phyloP scores from a whole-genome alignment of 2,113 vertebrate genomes.

The Bombycilla garrulus region DNA sequence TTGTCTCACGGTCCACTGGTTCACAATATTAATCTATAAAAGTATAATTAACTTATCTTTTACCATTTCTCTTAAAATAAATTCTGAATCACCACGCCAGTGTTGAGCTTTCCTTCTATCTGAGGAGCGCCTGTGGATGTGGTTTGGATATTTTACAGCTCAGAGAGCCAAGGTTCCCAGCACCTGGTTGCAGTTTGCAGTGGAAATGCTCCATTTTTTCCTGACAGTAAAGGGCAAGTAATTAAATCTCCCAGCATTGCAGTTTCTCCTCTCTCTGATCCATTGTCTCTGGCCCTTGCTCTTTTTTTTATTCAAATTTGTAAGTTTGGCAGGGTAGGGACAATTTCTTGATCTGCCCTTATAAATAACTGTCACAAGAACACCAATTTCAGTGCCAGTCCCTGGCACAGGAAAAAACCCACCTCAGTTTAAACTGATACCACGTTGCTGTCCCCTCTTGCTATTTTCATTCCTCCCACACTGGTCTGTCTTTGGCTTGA shows the following conservation, averaged over 20 bases:
- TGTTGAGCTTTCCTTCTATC: not conserved
- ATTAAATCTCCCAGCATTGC: not conserved
- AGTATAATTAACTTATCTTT: not conserved
- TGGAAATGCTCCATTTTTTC: not conserved
- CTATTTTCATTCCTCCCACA: not conserved
- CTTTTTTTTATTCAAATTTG: not conserved
- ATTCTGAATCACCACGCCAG: not conserved
- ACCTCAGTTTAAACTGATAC: not conserved
- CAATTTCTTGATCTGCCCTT: not conserved
- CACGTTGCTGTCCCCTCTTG: accelerated
- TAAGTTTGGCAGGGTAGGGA: not conserved
- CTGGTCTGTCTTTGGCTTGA: not conserved
- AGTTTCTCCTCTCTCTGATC: not conserved
- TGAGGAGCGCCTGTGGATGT: not conserved
- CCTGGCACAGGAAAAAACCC: no score
- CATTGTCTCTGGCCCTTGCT: not conserved
- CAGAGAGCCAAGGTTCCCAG: not conserved
- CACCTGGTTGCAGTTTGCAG: not conserved
- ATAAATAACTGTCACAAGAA: not conserved
- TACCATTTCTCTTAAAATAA: not conserved
- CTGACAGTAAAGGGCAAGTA: not conserved
- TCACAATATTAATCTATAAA: not conserved
- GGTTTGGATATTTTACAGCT: not conserved
- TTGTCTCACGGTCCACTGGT: not conserved
- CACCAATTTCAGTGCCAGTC: no score